phyloP scores from a whole-genome alignment of 2,797 vertebrate species.

The Pantherophis alleghaniensis region DNA sequence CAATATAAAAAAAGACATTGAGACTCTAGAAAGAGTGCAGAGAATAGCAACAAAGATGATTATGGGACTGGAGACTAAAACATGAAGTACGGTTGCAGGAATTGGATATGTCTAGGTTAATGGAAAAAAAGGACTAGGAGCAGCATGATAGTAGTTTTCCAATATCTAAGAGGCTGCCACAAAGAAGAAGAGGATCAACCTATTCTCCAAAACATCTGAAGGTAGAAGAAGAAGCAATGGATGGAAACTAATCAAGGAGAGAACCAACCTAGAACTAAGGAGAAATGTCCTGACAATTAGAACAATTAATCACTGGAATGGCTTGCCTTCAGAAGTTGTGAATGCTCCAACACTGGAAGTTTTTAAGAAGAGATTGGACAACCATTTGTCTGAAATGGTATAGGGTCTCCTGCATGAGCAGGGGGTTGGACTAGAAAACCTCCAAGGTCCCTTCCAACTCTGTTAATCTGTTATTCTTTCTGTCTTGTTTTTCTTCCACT shows the following conservation, averaged over 20 bases:
- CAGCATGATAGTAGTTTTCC: no score
- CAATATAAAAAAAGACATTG: no score
- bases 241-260: not conserved
- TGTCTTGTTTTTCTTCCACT: not conserved
- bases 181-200: no score
- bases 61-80: no score
- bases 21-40: no score
- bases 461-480: not conserved
- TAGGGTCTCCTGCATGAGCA: not conserved
- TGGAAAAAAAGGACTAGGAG: no score
- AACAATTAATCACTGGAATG: not conserved
- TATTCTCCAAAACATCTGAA: no score
- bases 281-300: not conserved
- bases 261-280: not conserved
- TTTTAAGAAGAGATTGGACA: not conserved
- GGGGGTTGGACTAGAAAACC: not conserved
- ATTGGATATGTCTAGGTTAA: no score
- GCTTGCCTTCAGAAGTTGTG: not conserved
- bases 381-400: not conserved
- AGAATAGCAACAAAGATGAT: no score
- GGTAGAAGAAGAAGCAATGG: no score
- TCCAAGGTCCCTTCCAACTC: not conserved
- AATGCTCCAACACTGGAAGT: not conserved
- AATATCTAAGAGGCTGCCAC: no score
- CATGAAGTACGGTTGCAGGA: no score